Conservation (phyloP, 2,797 vertebrate genomes). For the Sternotherus odoratus region DNA sequence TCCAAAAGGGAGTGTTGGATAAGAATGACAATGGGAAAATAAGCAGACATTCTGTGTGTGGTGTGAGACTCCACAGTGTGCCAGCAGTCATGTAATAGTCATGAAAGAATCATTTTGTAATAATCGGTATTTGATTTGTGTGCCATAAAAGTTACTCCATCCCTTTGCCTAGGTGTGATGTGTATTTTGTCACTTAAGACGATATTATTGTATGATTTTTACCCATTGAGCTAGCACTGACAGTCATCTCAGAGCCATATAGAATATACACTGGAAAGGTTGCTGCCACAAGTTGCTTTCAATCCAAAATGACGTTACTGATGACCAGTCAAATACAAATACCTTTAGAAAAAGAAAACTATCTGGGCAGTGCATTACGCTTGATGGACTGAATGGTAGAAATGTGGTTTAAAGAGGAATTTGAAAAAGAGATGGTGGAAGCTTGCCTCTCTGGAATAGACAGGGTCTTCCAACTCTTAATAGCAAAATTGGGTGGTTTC, state of each 20-base stretch:
- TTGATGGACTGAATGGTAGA: neutral
- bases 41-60: neutral
- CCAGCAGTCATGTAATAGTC: neutral
- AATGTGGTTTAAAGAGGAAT: neutral
- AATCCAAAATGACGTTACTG: neutral
- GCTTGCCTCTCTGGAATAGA: neutral
- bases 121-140: neutral
- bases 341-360: neutral
- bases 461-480: neutral
- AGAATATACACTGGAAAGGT: neutral
- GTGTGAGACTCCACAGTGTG: neutral
- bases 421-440: neutral
- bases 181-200: neutral
- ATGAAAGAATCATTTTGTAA: neutral
- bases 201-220: neutral
- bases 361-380: neutral
- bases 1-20: neutral
- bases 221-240: neutral
- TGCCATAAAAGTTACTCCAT: neutral
- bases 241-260: neutral
- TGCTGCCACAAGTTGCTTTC: neutral
- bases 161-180: neutral
- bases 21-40: neutral
- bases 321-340: neutral
- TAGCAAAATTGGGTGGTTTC: neutral